Conservation (phyloP, 2,113 vertebrate species). For the Cynopterus brachyotis region DNA sequence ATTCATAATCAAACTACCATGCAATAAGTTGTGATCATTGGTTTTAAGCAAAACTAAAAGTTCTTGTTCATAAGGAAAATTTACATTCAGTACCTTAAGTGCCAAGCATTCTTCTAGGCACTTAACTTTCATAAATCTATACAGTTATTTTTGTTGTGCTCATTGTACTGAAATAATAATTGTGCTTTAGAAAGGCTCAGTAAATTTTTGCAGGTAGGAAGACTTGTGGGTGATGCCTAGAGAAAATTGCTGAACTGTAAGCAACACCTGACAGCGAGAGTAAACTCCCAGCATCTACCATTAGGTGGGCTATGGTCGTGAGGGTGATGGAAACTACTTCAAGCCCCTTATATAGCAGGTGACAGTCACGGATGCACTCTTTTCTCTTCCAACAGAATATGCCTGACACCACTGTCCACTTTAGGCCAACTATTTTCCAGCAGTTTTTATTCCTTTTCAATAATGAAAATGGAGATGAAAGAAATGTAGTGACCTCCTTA, state of each 20-base stretch:
- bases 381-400: not conserved
- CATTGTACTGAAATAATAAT: not conserved
- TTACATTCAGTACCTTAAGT: not conserved
- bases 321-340: not conserved
- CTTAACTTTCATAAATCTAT: not conserved
- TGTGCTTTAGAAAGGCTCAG: not conserved
- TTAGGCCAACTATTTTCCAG: not conserved
- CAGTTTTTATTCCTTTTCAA: not conserved
- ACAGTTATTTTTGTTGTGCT: not conserved
- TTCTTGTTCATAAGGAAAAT: not conserved
- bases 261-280: too few relatives aligned
- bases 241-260: not conserved
- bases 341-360: rapidly evolving
- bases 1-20: not conserved
- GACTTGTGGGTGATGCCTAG: not conserved
- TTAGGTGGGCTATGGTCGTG: rapidly evolving
- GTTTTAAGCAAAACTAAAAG: not conserved
- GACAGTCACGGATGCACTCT: not conserved
- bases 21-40: not conserved
- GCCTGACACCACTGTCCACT: rapidly evolving
- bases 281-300: rapidly evolving
- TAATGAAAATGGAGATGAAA: not conserved
- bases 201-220: not conserved
- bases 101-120: not conserved
- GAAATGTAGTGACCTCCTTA: not conserved